These are phyloP conservation scores for Probosciger aterrimus DNA, from an alignment of 2,113 vertebrate species.

Conservation along the genomic window DNA sequence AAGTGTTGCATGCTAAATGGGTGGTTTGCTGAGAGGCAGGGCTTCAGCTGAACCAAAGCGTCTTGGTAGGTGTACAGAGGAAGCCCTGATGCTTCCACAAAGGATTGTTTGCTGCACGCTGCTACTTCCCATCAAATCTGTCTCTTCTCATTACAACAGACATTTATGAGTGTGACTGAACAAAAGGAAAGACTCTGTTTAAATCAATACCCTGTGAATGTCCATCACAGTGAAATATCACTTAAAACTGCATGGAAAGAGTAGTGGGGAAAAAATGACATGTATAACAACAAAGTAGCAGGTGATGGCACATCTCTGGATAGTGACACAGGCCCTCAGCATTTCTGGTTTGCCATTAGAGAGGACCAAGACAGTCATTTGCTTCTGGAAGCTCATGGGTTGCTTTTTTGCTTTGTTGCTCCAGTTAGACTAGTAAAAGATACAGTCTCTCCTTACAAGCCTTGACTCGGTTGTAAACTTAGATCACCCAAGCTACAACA, in stretches of 20 bases:
- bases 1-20: rapidly evolving
- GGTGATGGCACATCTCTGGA: rapidly evolving
- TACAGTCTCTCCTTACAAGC: background rate
- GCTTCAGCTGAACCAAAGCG: background rate
- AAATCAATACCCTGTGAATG: background rate
- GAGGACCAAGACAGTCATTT: background rate
- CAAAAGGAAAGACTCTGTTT: background rate
- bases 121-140: background rate
- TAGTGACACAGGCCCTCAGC: background rate
- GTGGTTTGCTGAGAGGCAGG: background rate
- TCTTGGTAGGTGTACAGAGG: rapidly evolving
- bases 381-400: background rate
- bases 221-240: background rate
- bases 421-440: background rate
- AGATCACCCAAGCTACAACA: slow-evolving; percentile 29
- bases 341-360: background rate
- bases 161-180: background rate
- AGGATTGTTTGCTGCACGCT: rapidly evolving
- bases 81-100: background rate
- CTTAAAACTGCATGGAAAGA: background rate
- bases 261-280: background rate
- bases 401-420: background rate
- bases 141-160: background rate
- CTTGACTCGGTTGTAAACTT: slow-evolving; percentile 38
- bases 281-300: background rate